These are phyloP conservation scores for Crocallis elinguaria DNA, from an alignment of 2,888 invertebrate species.

Conservation along the genomic window DNA sequence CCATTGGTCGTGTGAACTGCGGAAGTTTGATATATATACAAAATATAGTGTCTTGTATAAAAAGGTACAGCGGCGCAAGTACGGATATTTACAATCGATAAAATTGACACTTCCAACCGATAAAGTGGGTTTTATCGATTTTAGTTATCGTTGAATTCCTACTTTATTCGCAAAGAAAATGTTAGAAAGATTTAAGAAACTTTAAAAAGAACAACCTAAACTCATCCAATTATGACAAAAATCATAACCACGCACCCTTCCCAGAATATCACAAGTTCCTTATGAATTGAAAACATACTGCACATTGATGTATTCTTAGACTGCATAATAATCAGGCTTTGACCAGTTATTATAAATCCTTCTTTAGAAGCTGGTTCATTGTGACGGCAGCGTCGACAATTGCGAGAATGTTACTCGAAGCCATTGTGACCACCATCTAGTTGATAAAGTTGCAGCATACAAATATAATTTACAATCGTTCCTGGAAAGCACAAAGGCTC, in stretches of 20 bases:
- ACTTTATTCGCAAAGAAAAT: not conserved
- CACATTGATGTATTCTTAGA: constrained; percentile 6
- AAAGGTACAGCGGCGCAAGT: too few species aligned
- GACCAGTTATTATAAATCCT: constrained; percentile 54
- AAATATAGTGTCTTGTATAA: too few species aligned
- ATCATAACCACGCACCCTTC: constrained; percentile 42
- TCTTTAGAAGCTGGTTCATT: constrained; percentile 58
- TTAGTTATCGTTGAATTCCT: not conserved
- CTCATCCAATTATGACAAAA: constrained; percentile 35
- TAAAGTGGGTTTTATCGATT: too few species aligned
- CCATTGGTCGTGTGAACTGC: constrained; percentile 29
- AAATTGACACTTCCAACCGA: too few species aligned
- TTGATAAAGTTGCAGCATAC: constrained; percentile 64
- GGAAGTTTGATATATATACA: constrained; percentile 31
- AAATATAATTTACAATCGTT: constrained; percentile 73
- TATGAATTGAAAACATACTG: constrained; percentile 43
- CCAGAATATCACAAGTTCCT: constrained; percentile 47
- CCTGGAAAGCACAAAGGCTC: constrained; percentile 61
- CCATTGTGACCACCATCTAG: constrained; percentile 39
- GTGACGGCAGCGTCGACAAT: constrained; percentile 57
- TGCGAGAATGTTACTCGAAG: constrained; percentile 51
- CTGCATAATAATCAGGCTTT: constrained; percentile 53
- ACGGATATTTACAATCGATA: too few species aligned
- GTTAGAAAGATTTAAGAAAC: constrained; percentile 1
- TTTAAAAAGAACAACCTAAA: constrained; percentile 10